Evolutionary conservation across 2,113 vertebrate species (phyloP).

Genomic region (Rhizomys pruinosus): DNA sequence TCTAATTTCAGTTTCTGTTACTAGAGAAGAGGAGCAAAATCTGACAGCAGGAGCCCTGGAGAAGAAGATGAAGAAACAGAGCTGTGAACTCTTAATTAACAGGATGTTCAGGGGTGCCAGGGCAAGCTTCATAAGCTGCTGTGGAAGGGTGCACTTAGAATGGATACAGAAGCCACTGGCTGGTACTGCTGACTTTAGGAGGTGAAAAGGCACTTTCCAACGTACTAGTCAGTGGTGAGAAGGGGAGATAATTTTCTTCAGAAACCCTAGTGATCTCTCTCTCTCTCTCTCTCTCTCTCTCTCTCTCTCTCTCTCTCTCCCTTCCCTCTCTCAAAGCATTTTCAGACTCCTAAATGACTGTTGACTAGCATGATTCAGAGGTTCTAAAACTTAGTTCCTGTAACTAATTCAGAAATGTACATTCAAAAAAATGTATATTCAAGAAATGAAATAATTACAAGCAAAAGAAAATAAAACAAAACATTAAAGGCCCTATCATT

Average conservation of each 20-base stretch:
- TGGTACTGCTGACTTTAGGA: conserved; percentile 23
- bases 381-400: conserved; percentile 46
- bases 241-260: conserved; percentile 46
- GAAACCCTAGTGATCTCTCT: conserved; percentile 18
- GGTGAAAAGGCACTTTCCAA: conserved; percentile 36
- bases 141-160: conserved; percentile 8
- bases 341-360: conserved; percentile 60
- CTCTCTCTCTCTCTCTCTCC: background rate
- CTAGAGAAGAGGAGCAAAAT: conserved; percentile 46
- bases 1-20: conserved; percentile 67
- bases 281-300: background rate
- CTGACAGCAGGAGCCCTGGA: background rate
- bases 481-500: background rate
- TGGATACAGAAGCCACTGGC: background rate
- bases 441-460: conserved; percentile 38
- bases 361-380: conserved; percentile 53
- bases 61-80: conserved; percentile 40
- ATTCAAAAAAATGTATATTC: conserved; percentile 53
- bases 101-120: background rate
- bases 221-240: conserved; percentile 22
- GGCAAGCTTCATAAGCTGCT: background rate
- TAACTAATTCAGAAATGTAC: conserved; percentile 56
- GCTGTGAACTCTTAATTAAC: conserved; percentile 67
- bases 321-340: conserved; percentile 18
- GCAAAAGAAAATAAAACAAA: background rate